phyloP scores from a whole-genome alignment of 2,888 invertebrate genomes.

The Baccha elongata region DNA sequence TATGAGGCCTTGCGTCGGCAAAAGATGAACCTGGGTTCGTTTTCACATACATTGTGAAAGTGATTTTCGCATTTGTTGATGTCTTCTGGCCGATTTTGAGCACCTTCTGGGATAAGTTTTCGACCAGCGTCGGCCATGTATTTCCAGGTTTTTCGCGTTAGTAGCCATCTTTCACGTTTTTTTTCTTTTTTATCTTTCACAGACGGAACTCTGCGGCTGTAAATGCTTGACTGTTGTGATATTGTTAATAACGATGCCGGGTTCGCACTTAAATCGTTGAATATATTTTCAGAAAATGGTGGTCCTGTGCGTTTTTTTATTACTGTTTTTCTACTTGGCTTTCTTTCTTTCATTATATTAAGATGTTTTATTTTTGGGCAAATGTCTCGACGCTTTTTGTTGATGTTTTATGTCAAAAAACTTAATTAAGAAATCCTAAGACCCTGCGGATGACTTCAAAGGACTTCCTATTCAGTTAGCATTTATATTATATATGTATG shows the following conservation, averaged over 20 bases:
- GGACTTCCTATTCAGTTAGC: too few species aligned
- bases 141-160: constrained; percentile 94
- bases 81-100: constrained; percentile 88
- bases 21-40: constrained; percentile 89
- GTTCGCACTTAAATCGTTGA: constrained; percentile 73
- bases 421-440: constrained; percentile 4
- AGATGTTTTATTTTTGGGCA: constrained; percentile 4
- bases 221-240: constrained; percentile 19
- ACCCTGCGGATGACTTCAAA: too few species aligned
- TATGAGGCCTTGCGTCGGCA: constrained; percentile 91
- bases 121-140: constrained; percentile 96
- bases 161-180: constrained; percentile 89
- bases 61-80: constrained; percentile 91
- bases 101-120: constrained; percentile 92
- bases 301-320: constrained; percentile 77
- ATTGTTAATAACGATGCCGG: constrained; percentile 14
- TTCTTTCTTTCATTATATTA: constrained; percentile 52
- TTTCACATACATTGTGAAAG: constrained; percentile 91
- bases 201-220: constrained; percentile 62
- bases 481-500: too few species aligned
- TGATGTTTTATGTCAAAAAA: background rate
- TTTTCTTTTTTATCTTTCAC: constrained; percentile 76
- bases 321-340: constrained; percentile 45
- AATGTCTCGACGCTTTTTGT: background rate
- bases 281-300: constrained; percentile 74